Conservation (phyloP, 2,113 vertebrate species). For the Myanophis thanlyinensis region DNA sequence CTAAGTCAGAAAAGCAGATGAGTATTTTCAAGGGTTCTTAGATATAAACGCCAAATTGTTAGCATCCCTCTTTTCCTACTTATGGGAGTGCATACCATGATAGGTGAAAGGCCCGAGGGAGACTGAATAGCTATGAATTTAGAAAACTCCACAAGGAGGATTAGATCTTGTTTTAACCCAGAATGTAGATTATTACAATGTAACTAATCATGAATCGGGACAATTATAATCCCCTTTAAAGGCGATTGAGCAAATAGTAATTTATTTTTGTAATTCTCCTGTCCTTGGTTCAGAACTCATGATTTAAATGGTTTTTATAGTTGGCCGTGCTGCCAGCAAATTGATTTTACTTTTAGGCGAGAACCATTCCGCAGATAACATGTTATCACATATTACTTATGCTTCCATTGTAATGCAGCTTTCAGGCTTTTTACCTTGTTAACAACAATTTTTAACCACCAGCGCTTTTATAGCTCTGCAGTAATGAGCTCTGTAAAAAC, state of each 20-base stretch:
- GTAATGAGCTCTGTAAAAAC: conserved; percentile 5
- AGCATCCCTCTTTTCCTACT: background rate
- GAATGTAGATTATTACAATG: background rate
- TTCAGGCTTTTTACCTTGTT: conserved; percentile 9
- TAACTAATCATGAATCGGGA: background rate
- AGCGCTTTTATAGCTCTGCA: background rate
- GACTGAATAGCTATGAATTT: background rate
- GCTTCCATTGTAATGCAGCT: background rate
- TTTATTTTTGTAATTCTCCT: conserved; percentile 25
- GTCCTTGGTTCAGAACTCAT: conserved; percentile 4
- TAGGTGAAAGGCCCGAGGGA: background rate
- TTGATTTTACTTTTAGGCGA: conserved; percentile 10
- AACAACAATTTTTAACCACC: background rate
- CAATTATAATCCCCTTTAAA: background rate
- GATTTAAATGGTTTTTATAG: background rate
- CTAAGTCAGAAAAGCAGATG: background rate
- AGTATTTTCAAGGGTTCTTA: background rate
- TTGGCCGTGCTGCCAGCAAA: conserved; percentile 5
- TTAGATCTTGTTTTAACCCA: fast-evolving
- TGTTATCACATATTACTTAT: background rate
- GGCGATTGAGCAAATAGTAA: background rate
- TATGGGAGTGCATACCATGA: background rate
- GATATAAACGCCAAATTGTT: background rate
- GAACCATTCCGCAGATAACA: background rate
- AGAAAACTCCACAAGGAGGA: background rate